Evolutionary conservation across 2,113 vertebrate genomes (phyloP).

Genomic region (Paratilapia polleni): DNA sequence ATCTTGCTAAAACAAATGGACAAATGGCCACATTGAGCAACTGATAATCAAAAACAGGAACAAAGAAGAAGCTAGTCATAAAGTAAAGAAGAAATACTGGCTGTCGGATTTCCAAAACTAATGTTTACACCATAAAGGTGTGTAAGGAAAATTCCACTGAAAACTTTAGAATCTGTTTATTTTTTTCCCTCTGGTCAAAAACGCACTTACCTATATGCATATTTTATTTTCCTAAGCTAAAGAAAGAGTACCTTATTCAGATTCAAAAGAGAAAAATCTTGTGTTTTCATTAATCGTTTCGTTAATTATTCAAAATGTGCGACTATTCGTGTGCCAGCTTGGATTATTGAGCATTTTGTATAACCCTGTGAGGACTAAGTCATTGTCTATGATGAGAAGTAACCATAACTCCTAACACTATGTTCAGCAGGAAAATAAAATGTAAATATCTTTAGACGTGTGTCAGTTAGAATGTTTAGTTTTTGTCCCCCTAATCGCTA

Average conservation of each 20-base stretch:
- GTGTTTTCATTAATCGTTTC: neutral
- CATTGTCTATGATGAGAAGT: neutral
- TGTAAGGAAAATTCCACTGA: neutral
- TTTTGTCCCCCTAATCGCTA: neutral
- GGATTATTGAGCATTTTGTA: neutral
- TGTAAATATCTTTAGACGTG: slow-evolving; percentile 3
- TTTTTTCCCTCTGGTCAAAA: accelerated
- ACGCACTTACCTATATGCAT: neutral
- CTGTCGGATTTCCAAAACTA: neutral
- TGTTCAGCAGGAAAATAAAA: neutral
- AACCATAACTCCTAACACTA: neutral
- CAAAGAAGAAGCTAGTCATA: neutral
- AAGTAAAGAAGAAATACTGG: neutral
- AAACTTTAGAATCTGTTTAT: neutral
- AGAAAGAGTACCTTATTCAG: neutral
- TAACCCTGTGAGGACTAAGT: neutral
- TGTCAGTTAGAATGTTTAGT: neutral
- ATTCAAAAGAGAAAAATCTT: neutral
- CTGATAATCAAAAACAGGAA: neutral
- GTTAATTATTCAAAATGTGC: neutral
- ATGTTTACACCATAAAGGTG: neutral
- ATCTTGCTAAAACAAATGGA: neutral
- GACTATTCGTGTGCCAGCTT: neutral
- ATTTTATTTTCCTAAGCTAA: neutral
- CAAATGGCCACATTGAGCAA: neutral